Percentiles rank a stretch among this genome's conserved stretches.
Evolutionary conservation across 2,888 invertebrate genomes (phyloP).

Genomic region (Neria commutata): DNA sequence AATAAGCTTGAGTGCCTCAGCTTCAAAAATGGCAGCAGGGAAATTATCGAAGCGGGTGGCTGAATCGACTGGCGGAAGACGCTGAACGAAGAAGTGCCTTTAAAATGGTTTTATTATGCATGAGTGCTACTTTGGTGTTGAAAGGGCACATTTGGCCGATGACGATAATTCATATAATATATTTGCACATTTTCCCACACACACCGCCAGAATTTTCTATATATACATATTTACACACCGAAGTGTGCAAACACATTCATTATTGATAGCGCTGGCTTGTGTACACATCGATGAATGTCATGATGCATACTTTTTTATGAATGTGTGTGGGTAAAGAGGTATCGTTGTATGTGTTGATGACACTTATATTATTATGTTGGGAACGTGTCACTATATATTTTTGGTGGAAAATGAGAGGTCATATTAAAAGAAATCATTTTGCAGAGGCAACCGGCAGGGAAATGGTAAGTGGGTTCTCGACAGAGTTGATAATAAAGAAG

Average conservation of each 20-base stretch:
- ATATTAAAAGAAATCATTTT: too few species aligned
- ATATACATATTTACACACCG: not conserved
- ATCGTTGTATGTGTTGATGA: constrained; percentile 23
- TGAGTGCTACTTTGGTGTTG: constrained; percentile 33
- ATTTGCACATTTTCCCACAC: constrained; percentile 22
- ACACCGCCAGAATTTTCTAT: too few species aligned
- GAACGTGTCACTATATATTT: constrained; percentile 31
- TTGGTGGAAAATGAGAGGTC: not conserved
- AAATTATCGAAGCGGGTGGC: constrained; percentile 34
- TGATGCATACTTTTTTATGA: not conserved
- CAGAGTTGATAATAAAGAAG: too few species aligned
- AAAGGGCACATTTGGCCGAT: constrained; percentile 46
- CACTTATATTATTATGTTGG: constrained; percentile 29
- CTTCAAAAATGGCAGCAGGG: too few species aligned
- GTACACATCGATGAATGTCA: constrained; percentile 4
- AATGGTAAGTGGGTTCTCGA: too few species aligned
- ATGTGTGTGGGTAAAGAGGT: not conserved
- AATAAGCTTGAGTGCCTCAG: constrained; percentile 52
- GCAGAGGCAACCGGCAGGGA: too few species aligned
- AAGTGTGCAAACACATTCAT: not conserved
- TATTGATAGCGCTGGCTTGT: too few species aligned
- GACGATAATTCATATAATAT: constrained; percentile 49
- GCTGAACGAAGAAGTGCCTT: constrained; percentile 39
- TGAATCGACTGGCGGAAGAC: not conserved
- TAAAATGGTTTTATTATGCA: constrained; percentile 56